Conservation (phyloP, 2,797 vertebrate genomes). For the Picus viridis region DNA sequence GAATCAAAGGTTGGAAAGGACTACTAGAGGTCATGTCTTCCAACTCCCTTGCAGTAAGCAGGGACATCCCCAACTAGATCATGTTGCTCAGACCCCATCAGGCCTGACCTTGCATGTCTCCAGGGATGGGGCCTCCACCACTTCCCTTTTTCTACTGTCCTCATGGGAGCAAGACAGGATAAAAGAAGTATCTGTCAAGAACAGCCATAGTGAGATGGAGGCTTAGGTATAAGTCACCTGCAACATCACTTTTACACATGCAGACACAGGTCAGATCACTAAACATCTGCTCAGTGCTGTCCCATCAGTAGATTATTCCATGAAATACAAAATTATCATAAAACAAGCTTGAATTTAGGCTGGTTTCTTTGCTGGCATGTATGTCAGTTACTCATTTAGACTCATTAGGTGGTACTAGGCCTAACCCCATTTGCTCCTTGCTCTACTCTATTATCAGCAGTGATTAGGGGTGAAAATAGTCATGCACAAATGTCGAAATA, state of each 20-base stretch:
- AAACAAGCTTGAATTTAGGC: neutral
- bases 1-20: no score
- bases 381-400: neutral
- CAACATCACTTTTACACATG: neutral
- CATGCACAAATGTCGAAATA: neutral
- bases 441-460: neutral
- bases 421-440: neutral
- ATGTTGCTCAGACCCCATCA: no score
- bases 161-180: neutral
- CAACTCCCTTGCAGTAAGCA: no score
- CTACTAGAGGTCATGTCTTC: no score
- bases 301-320: neutral
- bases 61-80: no score
- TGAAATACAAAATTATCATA: neutral
- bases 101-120: no score
- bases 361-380: neutral
- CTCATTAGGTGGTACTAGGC: neutral
- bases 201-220: neutral
- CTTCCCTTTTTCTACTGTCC: neutral
- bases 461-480: slow-evolving; percentile 18
- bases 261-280: neutral
- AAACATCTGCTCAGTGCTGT: neutral
- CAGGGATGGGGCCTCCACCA: no score
- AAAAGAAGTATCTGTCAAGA: neutral
- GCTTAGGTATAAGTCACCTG: neutral